These are phyloP conservation scores for Tipula confusa DNA, from an alignment of 2,888 invertebrate genomes.

Conservation along the genomic window DNA sequence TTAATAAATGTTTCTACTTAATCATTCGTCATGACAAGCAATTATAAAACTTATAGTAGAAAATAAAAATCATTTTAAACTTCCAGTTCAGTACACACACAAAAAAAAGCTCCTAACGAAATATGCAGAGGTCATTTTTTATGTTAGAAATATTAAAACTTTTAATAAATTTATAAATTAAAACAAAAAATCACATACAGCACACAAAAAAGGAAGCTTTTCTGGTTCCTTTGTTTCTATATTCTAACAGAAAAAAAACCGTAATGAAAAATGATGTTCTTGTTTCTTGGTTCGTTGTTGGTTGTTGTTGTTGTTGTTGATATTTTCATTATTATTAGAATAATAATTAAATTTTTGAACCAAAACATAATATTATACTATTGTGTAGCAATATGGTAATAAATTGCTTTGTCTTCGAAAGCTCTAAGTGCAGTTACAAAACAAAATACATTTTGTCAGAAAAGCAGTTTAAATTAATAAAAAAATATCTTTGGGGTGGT, in stretches of 20 bases:
- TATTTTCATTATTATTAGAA: not conserved
- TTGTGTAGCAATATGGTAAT: not conserved
- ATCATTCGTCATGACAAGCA: slow-evolving; percentile 12
- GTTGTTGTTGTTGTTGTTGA: too few species aligned
- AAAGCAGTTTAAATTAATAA: too few species aligned
- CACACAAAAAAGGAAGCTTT: not conserved
- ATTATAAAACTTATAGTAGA: not conserved
- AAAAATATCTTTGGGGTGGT: too few species aligned
- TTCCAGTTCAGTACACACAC: not conserved
- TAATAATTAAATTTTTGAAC: not conserved
- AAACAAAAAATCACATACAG: not conserved
- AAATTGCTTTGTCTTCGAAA: not conserved
- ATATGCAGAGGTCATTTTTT: slow-evolving; percentile 12
- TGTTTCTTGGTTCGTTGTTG: too few species aligned
- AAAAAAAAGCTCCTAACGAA: not conserved
- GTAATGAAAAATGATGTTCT: not conserved
- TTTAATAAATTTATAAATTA: slow-evolving; percentile 1
- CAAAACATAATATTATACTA: not conserved
- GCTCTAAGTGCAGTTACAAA: not conserved
- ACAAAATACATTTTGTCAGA: too few species aligned
- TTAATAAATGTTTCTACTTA: not conserved
- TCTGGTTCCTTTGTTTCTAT: not conserved
- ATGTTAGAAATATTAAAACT: not conserved
- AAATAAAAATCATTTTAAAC: not conserved
- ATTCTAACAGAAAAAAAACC: not conserved